Evolutionary conservation across 2,113 vertebrate species (phyloP).

Genomic region (Bathybates hornii): DNA sequence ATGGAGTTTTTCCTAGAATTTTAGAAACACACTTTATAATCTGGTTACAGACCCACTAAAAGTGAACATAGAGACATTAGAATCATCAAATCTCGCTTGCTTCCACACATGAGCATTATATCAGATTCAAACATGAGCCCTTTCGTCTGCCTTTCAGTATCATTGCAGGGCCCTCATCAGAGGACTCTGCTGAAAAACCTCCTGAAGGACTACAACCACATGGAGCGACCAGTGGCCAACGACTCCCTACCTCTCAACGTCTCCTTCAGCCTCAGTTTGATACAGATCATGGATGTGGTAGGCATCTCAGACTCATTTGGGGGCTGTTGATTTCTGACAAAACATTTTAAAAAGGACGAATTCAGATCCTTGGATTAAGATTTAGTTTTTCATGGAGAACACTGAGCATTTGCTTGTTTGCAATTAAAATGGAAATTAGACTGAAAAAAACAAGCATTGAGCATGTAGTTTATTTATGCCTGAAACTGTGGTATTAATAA

Average conservation of each 20-base stretch:
- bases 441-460: neutral
- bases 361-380: neutral
- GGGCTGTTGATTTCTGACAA: neutral
- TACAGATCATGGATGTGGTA: conserved; percentile 83
- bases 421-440: neutral
- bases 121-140: neutral
- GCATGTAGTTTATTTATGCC: neutral
- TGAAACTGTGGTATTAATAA: neutral
- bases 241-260: conserved; percentile 75
- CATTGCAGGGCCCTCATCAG: conserved; percentile 74
- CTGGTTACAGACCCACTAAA: neutral
- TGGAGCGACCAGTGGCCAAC: conserved; percentile 78
- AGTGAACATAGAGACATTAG: neutral
- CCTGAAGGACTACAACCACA: conserved; percentile 76
- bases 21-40: neutral
- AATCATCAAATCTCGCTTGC: neutral
- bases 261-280: conserved; percentile 69
- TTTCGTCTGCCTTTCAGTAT: conserved; percentile 47
- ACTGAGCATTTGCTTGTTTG: neutral
- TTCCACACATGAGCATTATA: neutral
- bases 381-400: neutral
- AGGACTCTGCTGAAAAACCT: conserved; percentile 75
- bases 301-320: neutral
- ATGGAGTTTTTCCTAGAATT: neutral
- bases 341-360: neutral